Conservation (phyloP, 2,888 invertebrate species). For the Phasia obesa region DNA sequence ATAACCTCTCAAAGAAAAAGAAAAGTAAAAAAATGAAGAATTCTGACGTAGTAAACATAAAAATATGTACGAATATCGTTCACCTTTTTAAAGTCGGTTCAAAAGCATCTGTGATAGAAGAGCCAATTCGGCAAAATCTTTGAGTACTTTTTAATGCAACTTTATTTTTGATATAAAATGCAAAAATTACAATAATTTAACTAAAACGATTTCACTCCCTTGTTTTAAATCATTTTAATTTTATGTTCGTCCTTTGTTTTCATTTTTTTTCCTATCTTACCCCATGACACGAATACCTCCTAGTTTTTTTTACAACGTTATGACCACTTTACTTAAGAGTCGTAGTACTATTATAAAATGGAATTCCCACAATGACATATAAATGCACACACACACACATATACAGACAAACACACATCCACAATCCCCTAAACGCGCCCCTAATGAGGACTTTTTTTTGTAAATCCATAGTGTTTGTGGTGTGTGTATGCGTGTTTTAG, state of each 20-base stretch:
- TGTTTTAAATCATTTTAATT: not conserved
- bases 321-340: slow-evolving; percentile 25
- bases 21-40: no score
- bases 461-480: not conserved
- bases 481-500: not conserved
- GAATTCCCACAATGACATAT: slow-evolving; percentile 30
- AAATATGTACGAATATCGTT: no score
- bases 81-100: no score
- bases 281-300: not conserved
- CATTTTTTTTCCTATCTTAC: not conserved
- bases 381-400: slow-evolving; percentile 4
- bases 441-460: slow-evolving; percentile 14
- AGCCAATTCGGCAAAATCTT: no score
- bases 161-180: not conserved
- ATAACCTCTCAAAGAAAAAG: no score
- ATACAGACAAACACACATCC: not conserved
- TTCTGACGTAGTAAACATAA: no score
- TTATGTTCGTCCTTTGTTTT: slow-evolving; percentile 8
- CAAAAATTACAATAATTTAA: slow-evolving; percentile 40
- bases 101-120: no score
- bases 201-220: not conserved
- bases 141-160: no score
- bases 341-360: slow-evolving; percentile 27
- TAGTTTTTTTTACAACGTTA: slow-evolving; percentile 3
- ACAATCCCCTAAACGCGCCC: slow-evolving; percentile 5